These are phyloP conservation scores for Delphinus delphis DNA, from an alignment of 2,113 vertebrate species.

Conservation along the genomic window DNA sequence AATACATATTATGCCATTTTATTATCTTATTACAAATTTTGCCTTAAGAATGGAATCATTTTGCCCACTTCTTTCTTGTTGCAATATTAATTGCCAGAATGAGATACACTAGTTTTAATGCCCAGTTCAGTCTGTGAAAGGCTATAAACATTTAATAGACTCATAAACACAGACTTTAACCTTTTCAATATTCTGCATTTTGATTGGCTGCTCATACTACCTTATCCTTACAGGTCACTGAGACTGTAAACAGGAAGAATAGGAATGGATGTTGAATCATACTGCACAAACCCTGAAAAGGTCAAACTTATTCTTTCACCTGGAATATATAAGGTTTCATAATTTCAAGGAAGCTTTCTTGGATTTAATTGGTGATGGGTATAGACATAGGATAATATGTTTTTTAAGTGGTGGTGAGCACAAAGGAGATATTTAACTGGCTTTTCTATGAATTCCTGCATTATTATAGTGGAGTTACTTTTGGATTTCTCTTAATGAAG, in stretches of 20 bases:
- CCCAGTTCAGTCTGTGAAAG: conserved; percentile 66
- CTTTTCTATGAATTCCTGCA: neutral
- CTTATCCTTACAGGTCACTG: conserved; percentile 60
- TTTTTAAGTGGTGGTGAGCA: neutral
- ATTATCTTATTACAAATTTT: neutral
- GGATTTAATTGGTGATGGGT: neutral
- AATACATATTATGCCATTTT: neutral
- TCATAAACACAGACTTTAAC: conserved; percentile 81
- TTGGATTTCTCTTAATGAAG: conserved; percentile 10
- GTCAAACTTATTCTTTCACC: conserved; percentile 73
- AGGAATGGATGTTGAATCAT: conserved; percentile 49
- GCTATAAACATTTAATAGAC: conserved; percentile 80
- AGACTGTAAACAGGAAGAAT: conserved; percentile 56
- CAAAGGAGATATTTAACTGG: neutral
- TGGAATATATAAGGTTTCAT: conserved; percentile 64
- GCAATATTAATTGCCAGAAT: conserved; percentile 76
- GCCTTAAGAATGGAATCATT: neutral
- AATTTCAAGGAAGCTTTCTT: conserved; percentile 12
- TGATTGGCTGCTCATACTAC: conserved; percentile 50
- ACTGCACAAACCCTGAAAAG: conserved; percentile 68
- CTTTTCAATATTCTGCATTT: conserved; percentile 78
- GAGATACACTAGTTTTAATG: conserved; percentile 74
- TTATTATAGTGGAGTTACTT: neutral
- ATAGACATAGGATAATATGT: neutral
- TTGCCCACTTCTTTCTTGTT: conserved; percentile 57